These are phyloP conservation scores for Ferdinandea cuprea DNA, from an alignment of 2,888 invertebrate species.

Conservation along the genomic window DNA sequence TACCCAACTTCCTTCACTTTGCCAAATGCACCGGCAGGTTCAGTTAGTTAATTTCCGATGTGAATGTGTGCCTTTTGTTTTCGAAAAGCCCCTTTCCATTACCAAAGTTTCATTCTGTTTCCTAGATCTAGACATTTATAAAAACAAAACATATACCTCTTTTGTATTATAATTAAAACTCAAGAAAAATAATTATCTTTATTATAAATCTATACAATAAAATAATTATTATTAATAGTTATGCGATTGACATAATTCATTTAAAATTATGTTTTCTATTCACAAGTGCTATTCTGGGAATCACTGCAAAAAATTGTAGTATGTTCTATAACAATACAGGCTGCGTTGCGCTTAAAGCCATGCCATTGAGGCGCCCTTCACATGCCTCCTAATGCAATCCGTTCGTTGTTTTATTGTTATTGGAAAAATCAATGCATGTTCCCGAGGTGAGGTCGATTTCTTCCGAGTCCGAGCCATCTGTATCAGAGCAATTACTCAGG, in stretches of 20 bases:
- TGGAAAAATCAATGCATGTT: conserved; percentile 83
- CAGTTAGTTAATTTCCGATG: too few species aligned
- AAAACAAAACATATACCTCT: background rate
- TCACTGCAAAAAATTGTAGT: conserved; percentile 31
- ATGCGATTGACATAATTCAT: conserved; percentile 39
- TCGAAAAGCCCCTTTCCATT: too few species aligned
- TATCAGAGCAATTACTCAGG: conserved; percentile 79
- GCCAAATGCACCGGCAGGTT: too few species aligned
- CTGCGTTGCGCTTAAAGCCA: conserved; percentile 13
- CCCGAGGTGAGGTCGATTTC: conserved; percentile 83
- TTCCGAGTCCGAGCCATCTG: conserved; percentile 82
- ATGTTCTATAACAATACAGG: conserved; percentile 4
- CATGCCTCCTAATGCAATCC: conserved; percentile 56
- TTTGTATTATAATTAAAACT: conserved; percentile 49
- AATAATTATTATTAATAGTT: conserved; percentile 27
- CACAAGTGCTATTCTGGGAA: conserved; percentile 49
- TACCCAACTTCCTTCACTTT: too few species aligned
- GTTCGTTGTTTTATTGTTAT: conserved; percentile 78
- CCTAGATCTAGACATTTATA: too few species aligned
- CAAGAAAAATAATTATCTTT: conserved; percentile 63
- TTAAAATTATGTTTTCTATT: conserved; percentile 44
- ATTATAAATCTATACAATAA: conserved; percentile 62
- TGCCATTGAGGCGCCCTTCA: background rate
- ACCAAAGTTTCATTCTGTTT: too few species aligned
- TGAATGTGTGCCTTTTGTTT: too few species aligned